Percentiles rank a stretch among this genome's conserved stretches.
Evolutionary conservation across 2,888 invertebrate genomes (phyloP).

Genomic region (Lepidocyrtoides sp.): DNA sequence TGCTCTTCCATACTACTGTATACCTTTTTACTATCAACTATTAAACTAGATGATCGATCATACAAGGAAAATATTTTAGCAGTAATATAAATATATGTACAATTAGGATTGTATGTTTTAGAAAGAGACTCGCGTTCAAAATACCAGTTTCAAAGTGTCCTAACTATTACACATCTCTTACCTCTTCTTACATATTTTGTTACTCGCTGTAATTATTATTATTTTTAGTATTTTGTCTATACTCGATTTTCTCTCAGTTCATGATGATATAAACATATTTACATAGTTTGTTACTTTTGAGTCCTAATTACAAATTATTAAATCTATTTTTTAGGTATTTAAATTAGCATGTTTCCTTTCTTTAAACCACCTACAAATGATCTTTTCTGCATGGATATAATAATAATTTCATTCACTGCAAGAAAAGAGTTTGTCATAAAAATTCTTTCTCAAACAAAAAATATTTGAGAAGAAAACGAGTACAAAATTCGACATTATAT

Average conservation of each 20-base stretch:
- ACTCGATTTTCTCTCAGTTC: conserved; percentile 28
- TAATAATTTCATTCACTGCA: not conserved
- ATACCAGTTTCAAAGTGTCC: conserved; percentile 1
- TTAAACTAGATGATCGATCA: not conserved
- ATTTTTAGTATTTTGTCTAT: no score
- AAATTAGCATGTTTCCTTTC: not conserved
- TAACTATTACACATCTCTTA: not conserved
- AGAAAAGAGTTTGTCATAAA: not conserved
- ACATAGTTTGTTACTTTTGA: not conserved
- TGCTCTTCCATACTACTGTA: not conserved
- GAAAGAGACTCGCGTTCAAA: not conserved
- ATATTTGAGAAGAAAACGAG: not conserved
- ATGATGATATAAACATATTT: conserved; percentile 12
- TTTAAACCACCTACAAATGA: not conserved
- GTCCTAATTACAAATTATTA: not conserved
- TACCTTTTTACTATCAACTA: not conserved
- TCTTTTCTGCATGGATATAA: not conserved
- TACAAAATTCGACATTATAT: not conserved
- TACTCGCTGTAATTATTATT: not conserved
- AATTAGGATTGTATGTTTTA: not conserved
- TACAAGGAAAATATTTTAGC: not conserved
- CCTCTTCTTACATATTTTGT: not conserved
- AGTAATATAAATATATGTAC: not conserved
- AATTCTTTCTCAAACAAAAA: not conserved
- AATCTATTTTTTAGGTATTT: not conserved